Percentiles rank a stretch among this genome's conserved stretches.
Evolutionary conservation across 2,797 vertebrate species (phyloP).

Genomic region (Enteromius viviparus): DNA sequence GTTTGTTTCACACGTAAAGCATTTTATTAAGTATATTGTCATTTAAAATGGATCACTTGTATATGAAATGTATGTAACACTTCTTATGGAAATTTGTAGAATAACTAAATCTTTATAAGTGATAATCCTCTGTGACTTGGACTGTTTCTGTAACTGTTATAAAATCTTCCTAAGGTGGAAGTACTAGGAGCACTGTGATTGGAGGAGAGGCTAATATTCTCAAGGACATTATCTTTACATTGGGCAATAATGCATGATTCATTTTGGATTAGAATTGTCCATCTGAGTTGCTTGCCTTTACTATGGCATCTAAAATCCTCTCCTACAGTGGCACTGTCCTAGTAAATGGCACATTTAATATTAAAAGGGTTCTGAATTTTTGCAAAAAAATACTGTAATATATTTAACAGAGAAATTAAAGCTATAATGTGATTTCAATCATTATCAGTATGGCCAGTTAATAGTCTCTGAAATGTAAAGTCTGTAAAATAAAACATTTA

Average conservation of each 20-base stretch:
- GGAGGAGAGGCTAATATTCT: constrained; percentile 22
- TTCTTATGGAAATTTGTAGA: background rate
- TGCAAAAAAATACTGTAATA: constrained; percentile 55
- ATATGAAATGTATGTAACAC: background rate
- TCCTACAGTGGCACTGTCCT: constrained; percentile 7
- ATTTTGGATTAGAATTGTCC: constrained; percentile 3
- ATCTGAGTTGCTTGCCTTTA: constrained; percentile 24
- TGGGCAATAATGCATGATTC: constrained; percentile 32
- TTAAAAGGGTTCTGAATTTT: constrained; percentile 44
- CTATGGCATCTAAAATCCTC: constrained; percentile 6
- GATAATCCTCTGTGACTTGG: constrained; percentile 52
- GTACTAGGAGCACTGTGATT: constrained; percentile 31
- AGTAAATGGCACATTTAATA: constrained; percentile 48
- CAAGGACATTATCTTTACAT: constrained; percentile 22
- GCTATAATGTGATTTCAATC: constrained; percentile 39
- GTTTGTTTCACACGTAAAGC: constrained; percentile 6
- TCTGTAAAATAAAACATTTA: constrained; percentile 51
- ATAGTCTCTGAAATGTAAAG: constrained; percentile 16
- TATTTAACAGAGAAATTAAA: constrained; percentile 47
- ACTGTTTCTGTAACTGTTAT: constrained; percentile 49
- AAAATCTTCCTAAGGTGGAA: constrained; percentile 18
- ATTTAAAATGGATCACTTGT: constrained; percentile 6
- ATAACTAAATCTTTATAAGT: constrained; percentile 15
- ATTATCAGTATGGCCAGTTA: constrained; percentile 45
- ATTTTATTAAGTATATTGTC: background rate